phyloP scores from a whole-genome alignment of 2,888 invertebrate genomes.

The Candidula unifasciata region DNA sequence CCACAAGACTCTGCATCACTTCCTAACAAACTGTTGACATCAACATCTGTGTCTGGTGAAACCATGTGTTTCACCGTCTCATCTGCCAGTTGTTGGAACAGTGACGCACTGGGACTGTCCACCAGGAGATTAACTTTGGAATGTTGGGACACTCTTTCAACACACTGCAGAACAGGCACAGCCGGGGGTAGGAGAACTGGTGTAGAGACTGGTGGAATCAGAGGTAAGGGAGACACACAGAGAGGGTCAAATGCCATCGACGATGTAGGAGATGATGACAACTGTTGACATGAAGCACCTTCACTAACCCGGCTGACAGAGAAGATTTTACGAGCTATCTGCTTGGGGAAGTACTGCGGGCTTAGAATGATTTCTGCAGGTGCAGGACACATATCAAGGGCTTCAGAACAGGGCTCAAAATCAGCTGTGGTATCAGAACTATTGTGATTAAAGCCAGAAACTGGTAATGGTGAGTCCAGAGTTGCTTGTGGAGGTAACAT shows the following conservation, averaged over 20 bases:
- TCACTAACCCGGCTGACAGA: slow-evolving; percentile 62
- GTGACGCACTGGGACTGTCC: slow-evolving; percentile 52
- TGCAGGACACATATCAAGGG: slow-evolving; percentile 40
- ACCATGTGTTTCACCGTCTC: slow-evolving; percentile 55
- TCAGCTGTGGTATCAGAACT: background rate
- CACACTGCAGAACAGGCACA: background rate
- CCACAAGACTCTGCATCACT: background rate
- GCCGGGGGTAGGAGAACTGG: background rate
- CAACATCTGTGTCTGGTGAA: background rate
- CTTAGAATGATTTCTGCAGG: slow-evolving; percentile 66
- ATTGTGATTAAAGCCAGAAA: slow-evolving; percentile 18
- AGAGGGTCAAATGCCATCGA: slow-evolving; percentile 38
- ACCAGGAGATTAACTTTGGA: background rate
- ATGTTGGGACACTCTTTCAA: slow-evolving; percentile 12
- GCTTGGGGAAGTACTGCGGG: slow-evolving; percentile 70
- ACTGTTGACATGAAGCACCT: background rate
- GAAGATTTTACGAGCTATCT: slow-evolving; percentile 71
- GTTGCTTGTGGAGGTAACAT: slow-evolving; percentile 52
- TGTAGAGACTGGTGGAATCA: slow-evolving; percentile 1
- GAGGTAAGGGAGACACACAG: slow-evolving; percentile 20
- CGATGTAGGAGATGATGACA: slow-evolving; percentile 42
- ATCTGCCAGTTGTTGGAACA: slow-evolving; percentile 54
- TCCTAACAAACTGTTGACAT: background rate
- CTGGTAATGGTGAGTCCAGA: slow-evolving; percentile 56
- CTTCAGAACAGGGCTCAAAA: slow-evolving; percentile 7